Evolutionary conservation across 2,888 invertebrate species (phyloP).

Genomic region (Ochropleura leucogaster): DNA sequence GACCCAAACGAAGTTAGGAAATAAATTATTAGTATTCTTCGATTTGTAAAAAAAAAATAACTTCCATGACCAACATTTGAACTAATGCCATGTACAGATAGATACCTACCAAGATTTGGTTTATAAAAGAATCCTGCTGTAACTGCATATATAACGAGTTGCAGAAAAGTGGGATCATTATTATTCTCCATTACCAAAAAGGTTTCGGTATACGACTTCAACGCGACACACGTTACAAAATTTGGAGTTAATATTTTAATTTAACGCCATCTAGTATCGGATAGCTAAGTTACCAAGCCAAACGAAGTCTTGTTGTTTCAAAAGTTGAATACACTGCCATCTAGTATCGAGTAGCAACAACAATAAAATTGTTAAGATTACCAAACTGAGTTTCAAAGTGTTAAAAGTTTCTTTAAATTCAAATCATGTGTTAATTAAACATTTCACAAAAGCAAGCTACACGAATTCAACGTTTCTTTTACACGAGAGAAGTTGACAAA

Average conservation of each 20-base stretch:
- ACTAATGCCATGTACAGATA: too few relatives aligned
- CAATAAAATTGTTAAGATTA: background rate
- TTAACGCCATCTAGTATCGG: constrained; percentile 6
- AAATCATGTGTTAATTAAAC: background rate
- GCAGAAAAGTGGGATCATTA: too few relatives aligned
- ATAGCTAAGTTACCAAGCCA: background rate
- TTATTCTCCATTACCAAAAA: background rate
- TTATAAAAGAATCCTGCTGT: too few relatives aligned
- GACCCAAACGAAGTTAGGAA: too few relatives aligned
- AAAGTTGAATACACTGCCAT: background rate
- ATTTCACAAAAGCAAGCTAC: background rate
- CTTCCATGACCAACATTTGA: too few relatives aligned
- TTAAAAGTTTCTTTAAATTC: background rate
- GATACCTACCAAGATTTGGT: too few relatives aligned
- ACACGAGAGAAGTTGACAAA: background rate
- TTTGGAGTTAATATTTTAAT: background rate
- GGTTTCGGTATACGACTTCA: background rate
- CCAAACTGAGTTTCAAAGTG: background rate
- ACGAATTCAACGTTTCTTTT: too few relatives aligned
- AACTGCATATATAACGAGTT: too few relatives aligned
- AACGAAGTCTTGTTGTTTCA: background rate
- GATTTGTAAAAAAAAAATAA: too few relatives aligned
- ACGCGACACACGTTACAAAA: background rate
- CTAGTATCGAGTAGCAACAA: constrained; percentile 12
- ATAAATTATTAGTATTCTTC: too few relatives aligned